Percentiles rank a stretch among this genome's conserved stretches.
Conservation (phyloP, 2,797 vertebrate species). For the Anas capensis region DNA sequence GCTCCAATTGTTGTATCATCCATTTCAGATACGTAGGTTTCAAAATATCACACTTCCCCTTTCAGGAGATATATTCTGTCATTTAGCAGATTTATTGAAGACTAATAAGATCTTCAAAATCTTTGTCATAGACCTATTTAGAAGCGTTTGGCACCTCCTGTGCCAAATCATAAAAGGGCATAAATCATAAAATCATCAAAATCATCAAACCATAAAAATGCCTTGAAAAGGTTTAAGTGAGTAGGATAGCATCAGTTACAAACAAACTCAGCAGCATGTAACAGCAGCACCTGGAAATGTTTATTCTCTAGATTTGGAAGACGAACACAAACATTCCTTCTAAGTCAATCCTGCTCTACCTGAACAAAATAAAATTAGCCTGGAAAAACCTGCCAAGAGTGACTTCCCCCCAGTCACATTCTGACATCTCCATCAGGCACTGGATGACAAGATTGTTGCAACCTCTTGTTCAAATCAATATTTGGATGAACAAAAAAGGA, state of each 20-base stretch:
- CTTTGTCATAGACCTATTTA: not conserved
- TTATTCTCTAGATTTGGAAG: not conserved
- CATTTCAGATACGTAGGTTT: rapidly evolving
- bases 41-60: not conserved
- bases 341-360: not conserved
- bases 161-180: not conserved
- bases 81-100: not conserved
- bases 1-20: not conserved
- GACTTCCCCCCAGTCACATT: not conserved
- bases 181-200: too few relatives aligned
- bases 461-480: not conserved
- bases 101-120: not conserved
- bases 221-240: not conserved
- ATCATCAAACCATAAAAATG: not conserved
- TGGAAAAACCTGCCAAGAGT: not conserved
- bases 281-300: not conserved
- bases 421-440: not conserved
- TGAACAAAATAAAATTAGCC: not conserved
- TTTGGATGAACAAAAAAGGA: not conserved
- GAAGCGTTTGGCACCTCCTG: not conserved
- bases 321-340: not conserved
- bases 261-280: not conserved
- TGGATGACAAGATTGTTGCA: not conserved
- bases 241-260: not conserved
- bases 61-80: not conserved